These are phyloP conservation scores for Chelon labrosus DNA, from an alignment of 2,797 vertebrate species.

Conservation along the genomic window DNA sequence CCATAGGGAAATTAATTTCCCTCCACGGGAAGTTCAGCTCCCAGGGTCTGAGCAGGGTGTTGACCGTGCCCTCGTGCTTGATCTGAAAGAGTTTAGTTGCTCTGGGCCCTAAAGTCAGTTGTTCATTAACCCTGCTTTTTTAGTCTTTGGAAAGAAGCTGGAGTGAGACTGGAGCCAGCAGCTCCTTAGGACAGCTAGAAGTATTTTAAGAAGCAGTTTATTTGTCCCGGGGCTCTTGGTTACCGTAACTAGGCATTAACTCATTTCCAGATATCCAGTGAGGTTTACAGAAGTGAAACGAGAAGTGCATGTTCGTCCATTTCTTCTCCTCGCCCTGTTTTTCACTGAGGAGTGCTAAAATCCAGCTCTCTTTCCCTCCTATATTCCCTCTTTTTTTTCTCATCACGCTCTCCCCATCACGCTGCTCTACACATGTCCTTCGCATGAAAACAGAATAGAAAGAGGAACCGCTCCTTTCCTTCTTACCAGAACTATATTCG, in stretches of 20 bases:
- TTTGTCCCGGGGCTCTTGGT: slow-evolving; percentile 62
- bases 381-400: slow-evolving; percentile 15
- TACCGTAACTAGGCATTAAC: slow-evolving; percentile 59
- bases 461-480: slow-evolving; percentile 56
- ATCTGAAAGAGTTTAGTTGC: slow-evolving; percentile 55
- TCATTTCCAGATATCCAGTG: slow-evolving; percentile 58
- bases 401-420: slow-evolving; percentile 26
- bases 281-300: slow-evolving; percentile 75
- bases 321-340: slow-evolving; percentile 47
- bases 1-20: slow-evolving; percentile 36
- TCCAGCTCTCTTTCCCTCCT: slow-evolving; percentile 23
- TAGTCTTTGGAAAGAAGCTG: slow-evolving; percentile 14
- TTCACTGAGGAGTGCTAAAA: slow-evolving; percentile 56
- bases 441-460: slow-evolving; percentile 44
- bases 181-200: slow-evolving; percentile 28
- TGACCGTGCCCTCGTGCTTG: slow-evolving; percentile 13
- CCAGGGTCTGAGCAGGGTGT: slow-evolving; percentile 23
- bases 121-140: slow-evolving; percentile 62
- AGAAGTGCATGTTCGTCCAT: slow-evolving; percentile 57
- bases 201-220: slow-evolving; percentile 51
- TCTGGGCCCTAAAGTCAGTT: slow-evolving; percentile 50
- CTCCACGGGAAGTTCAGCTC: slow-evolving; percentile 8
- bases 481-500: slow-evolving; percentile 47
- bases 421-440: slow-evolving; percentile 31
- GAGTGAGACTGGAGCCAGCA: slow-evolving; percentile 7